These are phyloP conservation scores for Psittacula derbiana DNA, from an alignment of 2,797 vertebrate genomes.

Conservation along the genomic window DNA sequence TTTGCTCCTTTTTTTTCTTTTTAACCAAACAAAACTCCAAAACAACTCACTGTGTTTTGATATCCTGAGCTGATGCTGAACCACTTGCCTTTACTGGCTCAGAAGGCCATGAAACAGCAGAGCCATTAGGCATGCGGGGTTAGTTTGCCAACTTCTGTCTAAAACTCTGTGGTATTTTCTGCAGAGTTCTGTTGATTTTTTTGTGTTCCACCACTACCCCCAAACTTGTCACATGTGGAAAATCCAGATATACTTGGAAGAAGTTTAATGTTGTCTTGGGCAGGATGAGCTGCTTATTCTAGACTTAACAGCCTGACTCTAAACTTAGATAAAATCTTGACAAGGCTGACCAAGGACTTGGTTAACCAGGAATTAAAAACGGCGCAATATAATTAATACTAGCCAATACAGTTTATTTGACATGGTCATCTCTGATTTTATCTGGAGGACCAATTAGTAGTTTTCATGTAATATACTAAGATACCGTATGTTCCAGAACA, in stretches of 20 bases:
- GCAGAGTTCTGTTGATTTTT: not conserved
- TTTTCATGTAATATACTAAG: not conserved
- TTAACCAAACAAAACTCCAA: not conserved
- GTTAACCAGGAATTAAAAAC: slow-evolving; percentile 11
- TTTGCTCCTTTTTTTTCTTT: not conserved
- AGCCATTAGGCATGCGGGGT: not conserved
- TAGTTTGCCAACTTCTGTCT: not conserved
- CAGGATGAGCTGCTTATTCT: not conserved
- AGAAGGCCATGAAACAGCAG: not conserved
- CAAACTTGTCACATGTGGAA: not conserved
- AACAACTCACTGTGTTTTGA: not conserved
- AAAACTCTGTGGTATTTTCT: not conserved
- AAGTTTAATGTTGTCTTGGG: not conserved
- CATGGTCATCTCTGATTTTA: not conserved
- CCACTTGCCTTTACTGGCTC: not conserved
- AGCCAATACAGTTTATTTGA: not conserved
- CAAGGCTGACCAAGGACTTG: not conserved
- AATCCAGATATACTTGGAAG: not conserved
- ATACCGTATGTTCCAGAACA: not conserved
- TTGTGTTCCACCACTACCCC: not conserved
- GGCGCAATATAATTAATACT: not conserved
- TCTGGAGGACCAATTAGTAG: not conserved
- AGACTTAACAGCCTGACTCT: not conserved
- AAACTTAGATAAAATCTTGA: not conserved
- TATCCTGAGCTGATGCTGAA: not conserved